Evolutionary conservation across 1,140 invertebrate species (phyloP).

Genomic region (Neotoxoptera formosana): DNA sequence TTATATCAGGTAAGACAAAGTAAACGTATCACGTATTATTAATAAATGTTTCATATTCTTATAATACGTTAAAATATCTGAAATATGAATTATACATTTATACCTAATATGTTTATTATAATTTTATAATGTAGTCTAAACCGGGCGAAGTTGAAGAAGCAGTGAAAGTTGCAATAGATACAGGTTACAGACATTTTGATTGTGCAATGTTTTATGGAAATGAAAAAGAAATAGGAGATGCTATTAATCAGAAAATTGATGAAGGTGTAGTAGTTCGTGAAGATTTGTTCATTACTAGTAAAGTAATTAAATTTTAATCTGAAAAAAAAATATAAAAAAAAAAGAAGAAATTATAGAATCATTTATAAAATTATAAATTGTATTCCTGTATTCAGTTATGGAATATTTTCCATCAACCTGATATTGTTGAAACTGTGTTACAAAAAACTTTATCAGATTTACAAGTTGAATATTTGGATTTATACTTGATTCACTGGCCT

Average conservation of each 20-base stretch:
- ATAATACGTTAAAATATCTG: not conserved
- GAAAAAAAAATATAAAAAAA: too few species aligned
- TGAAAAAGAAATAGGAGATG: constrained; percentile 83
- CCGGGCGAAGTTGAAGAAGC: constrained; percentile 69
- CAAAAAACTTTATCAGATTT: constrained; percentile 69
- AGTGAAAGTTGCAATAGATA: constrained; percentile 73
- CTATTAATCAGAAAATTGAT: constrained; percentile 74
- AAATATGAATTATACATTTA: not conserved
- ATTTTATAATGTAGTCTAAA: constrained; percentile 62
- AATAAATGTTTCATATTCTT: not conserved
- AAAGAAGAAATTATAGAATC: too few species aligned
- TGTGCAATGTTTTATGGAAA: constrained; percentile 76
- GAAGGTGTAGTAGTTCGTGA: constrained; percentile 74
- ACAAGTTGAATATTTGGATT: constrained; percentile 72
- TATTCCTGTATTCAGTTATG: constrained; percentile 65
- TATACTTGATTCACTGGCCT: constrained; percentile 85
- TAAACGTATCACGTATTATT: too few species aligned
- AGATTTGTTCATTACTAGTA: constrained; percentile 76
- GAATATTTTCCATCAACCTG: constrained; percentile 72
- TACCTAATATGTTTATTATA: not conserved
- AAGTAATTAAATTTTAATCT: constrained; percentile 62
- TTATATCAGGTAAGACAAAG: too few species aligned
- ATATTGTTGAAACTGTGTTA: constrained; percentile 68
- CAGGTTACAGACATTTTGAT: constrained; percentile 77
- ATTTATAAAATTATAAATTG: not conserved